Conservation (phyloP, 1,140 invertebrate genomes). For the Rhyacophila brunnea region DNA sequence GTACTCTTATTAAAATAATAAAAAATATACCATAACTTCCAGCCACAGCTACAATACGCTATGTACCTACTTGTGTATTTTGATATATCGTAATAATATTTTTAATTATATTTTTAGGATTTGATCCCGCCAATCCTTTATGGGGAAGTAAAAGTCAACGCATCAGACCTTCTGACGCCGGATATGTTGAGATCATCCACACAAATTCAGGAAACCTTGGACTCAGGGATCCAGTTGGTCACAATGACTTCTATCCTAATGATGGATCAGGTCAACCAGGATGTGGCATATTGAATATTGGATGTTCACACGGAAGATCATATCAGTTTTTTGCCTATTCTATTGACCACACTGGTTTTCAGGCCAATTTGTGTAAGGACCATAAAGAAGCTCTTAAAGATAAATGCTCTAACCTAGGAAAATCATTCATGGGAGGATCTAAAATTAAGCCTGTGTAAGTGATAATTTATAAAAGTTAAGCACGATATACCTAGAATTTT, state of each 20-base stretch:
- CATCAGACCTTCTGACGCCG: conserved; percentile 52
- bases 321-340: conserved; percentile 57
- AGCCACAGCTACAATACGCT: neutral
- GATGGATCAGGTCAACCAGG: conserved; percentile 65
- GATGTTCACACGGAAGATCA: conserved; percentile 53
- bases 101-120: conserved; percentile 44
- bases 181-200: conserved; percentile 62
- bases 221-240: conserved; percentile 42
- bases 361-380: conserved; percentile 42
- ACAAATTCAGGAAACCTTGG: conserved; percentile 54
- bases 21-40: neutral
- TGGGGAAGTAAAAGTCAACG: conserved; percentile 42
- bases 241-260: conserved; percentile 59
- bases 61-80: neutral
- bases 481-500: too few species aligned
- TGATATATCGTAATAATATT: too few species aligned
- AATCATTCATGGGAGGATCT: conserved; percentile 41
- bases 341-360: conserved; percentile 48
- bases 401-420: conserved; percentile 37
- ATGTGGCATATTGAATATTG: conserved; percentile 48
- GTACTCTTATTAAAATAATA: neutral
- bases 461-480: too few species aligned
- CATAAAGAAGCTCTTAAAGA: conserved; percentile 37
- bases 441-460: conserved; percentile 14
- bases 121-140: conserved; percentile 65